Evolutionary conservation across 2,797 vertebrate genomes (phyloP), one percentile per base, ranked within the genome.

Genomic region (Sebastes jordani): DNA sequence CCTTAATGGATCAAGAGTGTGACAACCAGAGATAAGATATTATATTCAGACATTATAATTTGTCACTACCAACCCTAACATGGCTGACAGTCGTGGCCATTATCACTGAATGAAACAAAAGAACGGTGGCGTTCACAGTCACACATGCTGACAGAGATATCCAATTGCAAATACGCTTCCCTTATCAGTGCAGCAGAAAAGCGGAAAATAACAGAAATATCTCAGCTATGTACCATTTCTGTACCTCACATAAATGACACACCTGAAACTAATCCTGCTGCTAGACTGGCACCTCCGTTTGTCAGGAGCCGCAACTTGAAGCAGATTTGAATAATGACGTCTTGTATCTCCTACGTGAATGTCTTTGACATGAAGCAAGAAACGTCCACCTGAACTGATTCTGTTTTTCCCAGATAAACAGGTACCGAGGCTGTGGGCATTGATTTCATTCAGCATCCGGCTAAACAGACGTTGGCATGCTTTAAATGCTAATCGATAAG

Each of bases 401-500:
- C 76, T 86, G 83, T 76, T 90, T 80, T 63, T 34, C 80, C 32
- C 30, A 36, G 80, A 91, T 91, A 88, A 91, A 91, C 76, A 72
- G 81, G 42, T 67, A 18, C 61, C 0, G 9, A 62, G 62, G 71
- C 71, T 56, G 77, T 59, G n/a, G 49, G 71, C 87, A 86, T 80
- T 69, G 79, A 93, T 89, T 90, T 81, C 71, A 84, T 83, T 83
- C 81, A 38, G 84, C 55, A 9, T 87, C 71, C 52, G 8, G 61
- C 92, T 86, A 87, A 92, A 92, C 75, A 90, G 79, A 89, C 55
- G 76, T 89, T 71, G 42, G 77, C 76, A 68, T 78, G 80, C 77
- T 83, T 89, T 91, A 92, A 95, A 93, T 87, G 86, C 74, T 87
- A 87, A 93, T 93, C 87, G 66, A 94, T 91, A 68, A 49, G 54